Evolutionary conservation across 1,140 invertebrate genomes (phyloP), one percentile per base, ranked within the genome.

Genomic region (Phthorimaea operculella): DNA sequence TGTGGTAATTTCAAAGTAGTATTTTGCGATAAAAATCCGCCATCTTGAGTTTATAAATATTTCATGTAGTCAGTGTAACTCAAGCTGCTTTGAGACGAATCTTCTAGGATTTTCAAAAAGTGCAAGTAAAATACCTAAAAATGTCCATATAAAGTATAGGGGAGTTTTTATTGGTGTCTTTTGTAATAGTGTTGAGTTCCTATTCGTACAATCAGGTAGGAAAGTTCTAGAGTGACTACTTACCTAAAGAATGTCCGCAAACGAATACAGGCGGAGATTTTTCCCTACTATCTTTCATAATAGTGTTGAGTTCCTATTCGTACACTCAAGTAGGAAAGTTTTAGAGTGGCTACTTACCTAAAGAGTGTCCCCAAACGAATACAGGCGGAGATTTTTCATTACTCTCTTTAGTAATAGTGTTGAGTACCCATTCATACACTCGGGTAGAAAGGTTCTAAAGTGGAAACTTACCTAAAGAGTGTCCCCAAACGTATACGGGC

Each of bases 71-170:
- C n/a, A n/a, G n/a, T n/a, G n/a, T n/a, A n/a, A n/a, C n/a, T n/a
- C n/a, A n/a, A n/a, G n/a, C n/a, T n/a, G n/a, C n/a, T n/a, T n/a
- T n/a, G n/a, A n/a, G n/a, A n/a, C n/a, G n/a, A n/a, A n/a, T n/a
- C n/a, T n/a, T n/a, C n/a, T n/a, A n/a, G n/a, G n/a, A n/a, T n/a
- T n/a, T n/a, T n/a, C n/a, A n/a, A n/a, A n/a, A n/a, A n/a, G n/a
- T n/a, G n/a, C n/a, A n/a, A n/a, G n/a, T n/a, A n/a, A n/a, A n/a
- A n/a, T 62, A 83, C 80, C 78, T 48, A 83, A 62, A 11, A 78
- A 83, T 83, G 80, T 55, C 80, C 80, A 78, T 78, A 83, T n/a
- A 0, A 83, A 70, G 17, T 66, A 83, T 0, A 83, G 76, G 72
- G 16, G 57, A 63, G 0, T 12, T n/a, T 0, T 47, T 7, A 0